Evolutionary conservation across 2,888 invertebrate genomes (phyloP).

Genomic region (Nymphalis urticae): DNA sequence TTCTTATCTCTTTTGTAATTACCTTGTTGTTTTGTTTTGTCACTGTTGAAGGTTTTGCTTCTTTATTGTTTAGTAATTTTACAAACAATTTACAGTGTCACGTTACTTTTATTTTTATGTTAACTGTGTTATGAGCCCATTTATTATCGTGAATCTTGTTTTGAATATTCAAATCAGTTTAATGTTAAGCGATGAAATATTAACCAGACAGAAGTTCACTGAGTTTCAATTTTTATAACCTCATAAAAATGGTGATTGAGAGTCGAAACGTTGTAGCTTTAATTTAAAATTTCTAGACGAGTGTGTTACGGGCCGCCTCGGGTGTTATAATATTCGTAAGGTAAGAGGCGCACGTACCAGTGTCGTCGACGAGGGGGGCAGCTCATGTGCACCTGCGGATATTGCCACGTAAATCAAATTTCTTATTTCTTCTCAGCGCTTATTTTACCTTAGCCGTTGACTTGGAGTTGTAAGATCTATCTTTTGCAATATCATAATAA

Average conservation of each 20-base stretch:
- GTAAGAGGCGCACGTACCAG: slow-evolving; percentile 37
- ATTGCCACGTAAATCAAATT: slow-evolving; percentile 75
- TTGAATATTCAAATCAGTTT: slow-evolving; percentile 8
- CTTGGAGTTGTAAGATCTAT: slow-evolving; percentile 30
- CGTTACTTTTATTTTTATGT: slow-evolving; percentile 17
- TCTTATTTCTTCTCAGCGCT: slow-evolving; percentile 68
- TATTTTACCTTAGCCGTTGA: slow-evolving; percentile 50
- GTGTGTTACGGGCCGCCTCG: slow-evolving; percentile 32
- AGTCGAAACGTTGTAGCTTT: slow-evolving; percentile 33
- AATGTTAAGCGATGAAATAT: slow-evolving; percentile 5
- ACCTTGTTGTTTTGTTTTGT: slow-evolving; percentile 64
- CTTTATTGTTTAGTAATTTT: slow-evolving; percentile 46
- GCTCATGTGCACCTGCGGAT: slow-evolving; percentile 71
- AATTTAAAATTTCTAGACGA: slow-evolving; percentile 38
- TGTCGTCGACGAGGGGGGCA: slow-evolving; percentile 45
- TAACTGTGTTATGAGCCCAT: slow-evolving; percentile 1
- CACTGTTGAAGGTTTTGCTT: slow-evolving; percentile 54
- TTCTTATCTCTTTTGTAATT: slow-evolving; percentile 71
- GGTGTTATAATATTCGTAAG: slow-evolving; percentile 38
- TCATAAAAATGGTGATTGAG: slow-evolving; percentile 32
- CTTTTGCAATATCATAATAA: slow-evolving; percentile 14
- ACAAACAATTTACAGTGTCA: slow-evolving; percentile 39
- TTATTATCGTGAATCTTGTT: not conserved
- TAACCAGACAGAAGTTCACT: slow-evolving; percentile 13
- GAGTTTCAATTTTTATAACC: slow-evolving; percentile 26